Conservation (phyloP, 2,888 invertebrate species). For the Molorchus minor region DNA sequence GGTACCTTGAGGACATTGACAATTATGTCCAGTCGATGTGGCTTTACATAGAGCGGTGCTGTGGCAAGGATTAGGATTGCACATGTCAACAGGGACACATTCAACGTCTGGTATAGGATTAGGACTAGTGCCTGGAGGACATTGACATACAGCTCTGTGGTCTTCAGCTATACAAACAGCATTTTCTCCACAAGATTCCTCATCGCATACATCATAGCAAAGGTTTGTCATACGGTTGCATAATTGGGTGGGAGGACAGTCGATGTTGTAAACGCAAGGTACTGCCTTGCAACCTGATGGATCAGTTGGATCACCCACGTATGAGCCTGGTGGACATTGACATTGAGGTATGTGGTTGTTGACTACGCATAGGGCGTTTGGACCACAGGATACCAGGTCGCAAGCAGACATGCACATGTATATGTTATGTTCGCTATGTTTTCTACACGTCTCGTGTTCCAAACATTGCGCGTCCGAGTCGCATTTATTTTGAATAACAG, state of each 20-base stretch:
- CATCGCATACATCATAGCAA: constrained; percentile 82
- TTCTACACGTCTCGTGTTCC: constrained; percentile 82
- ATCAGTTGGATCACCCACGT: constrained; percentile 86
- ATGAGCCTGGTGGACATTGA: constrained; percentile 88
- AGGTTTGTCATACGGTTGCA: constrained; percentile 86
- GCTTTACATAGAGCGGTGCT: constrained; percentile 80
- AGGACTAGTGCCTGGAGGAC: constrained; percentile 83
- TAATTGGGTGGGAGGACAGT: constrained; percentile 80
- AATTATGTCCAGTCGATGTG: constrained; percentile 71
- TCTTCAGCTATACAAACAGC: constrained; percentile 89
- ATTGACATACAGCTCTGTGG: constrained; percentile 84
- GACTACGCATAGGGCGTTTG: constrained; percentile 86
- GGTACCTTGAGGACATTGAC: constrained; percentile 79
- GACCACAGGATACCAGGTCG: constrained; percentile 80
- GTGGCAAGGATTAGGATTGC: constrained; percentile 84
- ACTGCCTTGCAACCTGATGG: constrained; percentile 79
- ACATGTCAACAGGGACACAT: constrained; percentile 76
- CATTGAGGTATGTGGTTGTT: constrained; percentile 91
- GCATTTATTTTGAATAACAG: constrained; percentile 78
- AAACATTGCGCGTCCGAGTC: constrained; percentile 82
- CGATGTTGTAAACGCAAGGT: constrained; percentile 86
- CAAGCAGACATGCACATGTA: constrained; percentile 82
- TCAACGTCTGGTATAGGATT: constrained; percentile 87
- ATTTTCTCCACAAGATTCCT: constrained; percentile 84
- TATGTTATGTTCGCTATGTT: constrained; percentile 66